Base-by-base conservation (phyloP, 2,797 vertebrate species). In the Holocentrus rufus region DNA sequence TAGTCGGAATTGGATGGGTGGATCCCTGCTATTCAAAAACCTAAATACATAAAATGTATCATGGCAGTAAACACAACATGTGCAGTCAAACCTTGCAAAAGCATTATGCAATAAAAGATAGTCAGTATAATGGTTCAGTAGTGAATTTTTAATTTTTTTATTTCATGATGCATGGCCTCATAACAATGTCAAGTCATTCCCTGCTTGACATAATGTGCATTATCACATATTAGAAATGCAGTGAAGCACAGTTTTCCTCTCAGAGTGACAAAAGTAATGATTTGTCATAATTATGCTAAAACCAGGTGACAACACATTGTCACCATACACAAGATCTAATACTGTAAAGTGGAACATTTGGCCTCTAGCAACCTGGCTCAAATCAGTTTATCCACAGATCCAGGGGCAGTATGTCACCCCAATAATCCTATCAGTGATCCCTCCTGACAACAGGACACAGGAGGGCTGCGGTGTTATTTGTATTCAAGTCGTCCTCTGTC, bases 321-420 rank as follows among this genome's bases (percentile, higher is more conserved):
- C 83, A 58, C 74, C 57, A n/a, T 62, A 65, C 17, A 54, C 15
- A 74, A 63, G 30, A 57, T 42, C 8, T 90, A 84, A 90, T 85
- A 80, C 64, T 83, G 59, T 86, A 58, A 82, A 82, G 68, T 72
- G 65, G 67, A 63, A 79, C 83, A 79, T 85, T 86, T 79, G 71
- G 67, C 82, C 77, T 59, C 46, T 0, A 53, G 82, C 65, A 31
- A 69, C 77, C 69, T 39, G 76, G 25, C 76, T 70, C 11, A 80
- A 88, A 91, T 90, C 72, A 75, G 79, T 90, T 91, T 90, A 91
- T 69, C 74, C 62, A 46, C 68, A 9, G 74, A 81, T 69, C 75
- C 44, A 30, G 61, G 58, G 70, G 83, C 86, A 42, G 55, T 87
- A 74, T 86, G 83, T 90, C 88, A 88, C 77, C 80, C 36, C 10